A percentile compares a stretch with the other conserved stretches of the same genome.
These are phyloP conservation scores for Perithous albicinctus DNA, from an alignment of 2,888 invertebrate genomes.

Conservation along the genomic window DNA sequence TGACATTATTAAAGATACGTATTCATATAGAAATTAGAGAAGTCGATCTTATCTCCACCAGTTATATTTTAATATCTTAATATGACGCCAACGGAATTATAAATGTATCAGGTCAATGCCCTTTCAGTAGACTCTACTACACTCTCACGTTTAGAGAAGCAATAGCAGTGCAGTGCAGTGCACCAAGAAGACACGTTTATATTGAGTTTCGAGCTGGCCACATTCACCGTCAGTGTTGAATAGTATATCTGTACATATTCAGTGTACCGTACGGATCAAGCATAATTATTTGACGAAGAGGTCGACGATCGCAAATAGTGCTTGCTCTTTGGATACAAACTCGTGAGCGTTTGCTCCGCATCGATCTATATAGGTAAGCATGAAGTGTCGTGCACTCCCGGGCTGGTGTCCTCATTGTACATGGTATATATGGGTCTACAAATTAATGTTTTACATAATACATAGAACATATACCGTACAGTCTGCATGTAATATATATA, in stretches of 20 bases:
- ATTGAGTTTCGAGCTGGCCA: slow-evolving; percentile 15
- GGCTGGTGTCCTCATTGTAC: background rate
- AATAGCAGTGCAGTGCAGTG: slow-evolving; percentile 12
- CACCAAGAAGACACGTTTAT: slow-evolving; percentile 20
- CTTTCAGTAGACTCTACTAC: background rate
- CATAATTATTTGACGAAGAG: slow-evolving; percentile 59
- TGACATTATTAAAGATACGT: background rate
- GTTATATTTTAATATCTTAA: background rate
- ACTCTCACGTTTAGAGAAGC: slow-evolving; percentile 1
- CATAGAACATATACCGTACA: background rate
- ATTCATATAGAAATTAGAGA: background rate
- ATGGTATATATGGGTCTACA: background rate
- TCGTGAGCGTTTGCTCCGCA: slow-evolving; percentile 28
- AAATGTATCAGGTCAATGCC: slow-evolving; percentile 4
- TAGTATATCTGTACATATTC: background rate
- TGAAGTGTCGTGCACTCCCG: background rate
- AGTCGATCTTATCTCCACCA: background rate
- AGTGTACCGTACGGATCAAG: slow-evolving; percentile 37
- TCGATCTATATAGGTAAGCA: background rate
- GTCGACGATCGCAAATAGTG: slow-evolving; percentile 55
- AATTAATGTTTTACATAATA: background rate
- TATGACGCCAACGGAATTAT: background rate
- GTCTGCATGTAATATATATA: background rate
- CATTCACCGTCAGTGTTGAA: slow-evolving; percentile 10
- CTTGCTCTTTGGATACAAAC: slow-evolving; percentile 46